Conservation (phyloP, 2,797 vertebrate genomes). For the Chiloscyllium punctatum region DNA sequence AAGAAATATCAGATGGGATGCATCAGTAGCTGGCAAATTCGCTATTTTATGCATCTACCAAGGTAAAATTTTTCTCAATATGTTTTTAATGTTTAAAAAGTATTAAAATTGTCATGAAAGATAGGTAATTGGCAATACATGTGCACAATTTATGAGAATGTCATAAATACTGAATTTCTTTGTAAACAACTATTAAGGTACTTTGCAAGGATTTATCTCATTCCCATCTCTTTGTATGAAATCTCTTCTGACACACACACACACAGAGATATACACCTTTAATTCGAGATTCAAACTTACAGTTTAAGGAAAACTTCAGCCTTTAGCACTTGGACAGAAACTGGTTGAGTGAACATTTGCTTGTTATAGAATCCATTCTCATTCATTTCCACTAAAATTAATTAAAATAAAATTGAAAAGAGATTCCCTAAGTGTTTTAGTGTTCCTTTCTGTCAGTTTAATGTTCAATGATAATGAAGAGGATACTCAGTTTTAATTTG, state of each 20-base stretch:
- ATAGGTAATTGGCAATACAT: not conserved
- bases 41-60: not conserved
- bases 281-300: not conserved
- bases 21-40: not conserved
- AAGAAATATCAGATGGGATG: not conserved
- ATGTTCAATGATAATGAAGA: not conserved
- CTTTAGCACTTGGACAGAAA: not conserved
- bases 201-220: not conserved
- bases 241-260: not conserved
- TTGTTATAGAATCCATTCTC: not conserved
- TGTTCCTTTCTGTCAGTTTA: not conserved
- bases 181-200: not conserved
- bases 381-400: not conserved
- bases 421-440: not conserved
- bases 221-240: not conserved
- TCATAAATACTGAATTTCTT: not conserved
- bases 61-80: not conserved
- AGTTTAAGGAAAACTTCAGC: not conserved
- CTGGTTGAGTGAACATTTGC: not conserved
- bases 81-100: not conserved
- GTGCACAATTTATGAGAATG: not conserved
- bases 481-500: not conserved
- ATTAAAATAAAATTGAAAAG: not conserved
- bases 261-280: not conserved
- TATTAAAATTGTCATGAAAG: not conserved